A percentile compares a stretch with the other conserved stretches of the same genome.
Evolutionary conservation across 2,888 invertebrate species (phyloP).

Genomic region (Spisula solida): DNA sequence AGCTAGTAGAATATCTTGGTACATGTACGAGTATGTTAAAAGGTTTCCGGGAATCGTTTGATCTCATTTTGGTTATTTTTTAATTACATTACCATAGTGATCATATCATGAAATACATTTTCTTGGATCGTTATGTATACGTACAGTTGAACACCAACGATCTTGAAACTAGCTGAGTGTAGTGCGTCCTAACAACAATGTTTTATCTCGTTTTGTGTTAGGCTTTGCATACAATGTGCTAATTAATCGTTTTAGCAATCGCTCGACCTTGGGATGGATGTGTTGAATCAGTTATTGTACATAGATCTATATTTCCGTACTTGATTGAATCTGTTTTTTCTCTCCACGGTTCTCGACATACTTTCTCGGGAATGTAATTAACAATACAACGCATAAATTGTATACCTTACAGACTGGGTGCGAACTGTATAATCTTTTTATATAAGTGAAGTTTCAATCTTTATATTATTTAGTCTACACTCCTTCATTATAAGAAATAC

Average conservation of each 20-base stretch:
- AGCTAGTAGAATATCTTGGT: neutral
- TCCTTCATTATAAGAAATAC: no score
- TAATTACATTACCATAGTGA: slow-evolving; percentile 15
- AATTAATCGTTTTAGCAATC: neutral
- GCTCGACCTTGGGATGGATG: neutral
- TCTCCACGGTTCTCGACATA: no score
- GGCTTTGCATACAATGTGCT: neutral
- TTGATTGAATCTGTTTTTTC: no score
- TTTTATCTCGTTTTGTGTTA: neutral
- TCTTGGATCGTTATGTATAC: neutral
- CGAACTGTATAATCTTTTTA: no score
- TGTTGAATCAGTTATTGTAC: neutral
- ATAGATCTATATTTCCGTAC: neutral
- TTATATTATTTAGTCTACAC: no score
- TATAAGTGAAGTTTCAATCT: no score
- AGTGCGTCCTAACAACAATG: neutral
- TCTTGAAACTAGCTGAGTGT: neutral
- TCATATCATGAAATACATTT: neutral
- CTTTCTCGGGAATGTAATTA: neutral
- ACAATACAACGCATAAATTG: neutral
- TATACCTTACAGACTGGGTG: neutral
- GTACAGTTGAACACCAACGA: neutral
- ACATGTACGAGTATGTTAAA: neutral
- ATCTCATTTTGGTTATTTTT: neutral
- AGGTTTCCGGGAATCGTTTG: neutral